Evolutionary conservation across 2,888 invertebrate genomes (phyloP), one percentile per base, ranked within the genome.

Genomic region (Leptodirus hochenwartii): DNA sequence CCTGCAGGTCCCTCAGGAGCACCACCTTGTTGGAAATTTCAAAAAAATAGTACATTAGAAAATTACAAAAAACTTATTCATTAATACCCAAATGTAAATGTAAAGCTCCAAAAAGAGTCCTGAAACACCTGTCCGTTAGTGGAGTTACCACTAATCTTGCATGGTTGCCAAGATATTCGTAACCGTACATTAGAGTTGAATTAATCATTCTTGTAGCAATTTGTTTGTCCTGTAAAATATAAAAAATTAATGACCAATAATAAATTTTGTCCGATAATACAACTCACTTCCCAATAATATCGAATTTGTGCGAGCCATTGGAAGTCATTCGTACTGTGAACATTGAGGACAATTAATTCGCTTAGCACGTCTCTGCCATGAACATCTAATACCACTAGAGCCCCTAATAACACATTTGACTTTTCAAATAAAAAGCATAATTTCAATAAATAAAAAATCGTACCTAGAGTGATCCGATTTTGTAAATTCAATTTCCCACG

Each of bases 161-260:
- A 0, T 80, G 76, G 49, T 91, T 91, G 2, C 90, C 93, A 30
- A 95, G 64, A 54, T 93, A 95, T 57, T 95, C 93, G 50, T 91
- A 90, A 2, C 90, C 90, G 54, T 95, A 93, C 53, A 67, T 69
- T 30, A 91, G 62, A 15, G 69, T 69, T 0, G 88, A 85, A 50
- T 91, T 91, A 30, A 88, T 88, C 79, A 93, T 90, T 34, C 78
- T 68, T 0, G 87, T 79, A 29, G 69, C 65, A 43, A 81, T 57
- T 44, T 56, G 44, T 27, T 51, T 49, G 4, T 45, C 58, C 72
- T 73, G 35, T 13, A 43, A 34, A 43, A 34, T 11, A 20, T n/a
- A n/a, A n/a, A 17, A 8, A 15, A 30, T 8, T 31, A 22, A n/a
- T 17, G n/a, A 27, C 11, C 23, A 31, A 30, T 23, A 30, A 23